Evolutionary conservation across 2,113 vertebrate genomes (phyloP), one percentile per base, ranked within the genome.

Genomic region (Tor tambroides): DNA sequence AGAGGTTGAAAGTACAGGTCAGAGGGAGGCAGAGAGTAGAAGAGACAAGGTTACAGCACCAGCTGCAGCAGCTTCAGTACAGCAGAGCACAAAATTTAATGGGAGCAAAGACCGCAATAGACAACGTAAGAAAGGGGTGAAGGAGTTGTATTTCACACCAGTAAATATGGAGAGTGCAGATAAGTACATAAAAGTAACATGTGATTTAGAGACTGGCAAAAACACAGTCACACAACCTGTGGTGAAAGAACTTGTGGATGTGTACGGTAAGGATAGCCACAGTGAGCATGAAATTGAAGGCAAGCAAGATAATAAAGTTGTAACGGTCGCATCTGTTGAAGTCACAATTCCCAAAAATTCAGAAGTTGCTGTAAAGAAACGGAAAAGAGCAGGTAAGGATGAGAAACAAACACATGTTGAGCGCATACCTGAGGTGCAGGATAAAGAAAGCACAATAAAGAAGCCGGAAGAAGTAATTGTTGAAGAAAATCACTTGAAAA

Each of bases 141-240:
- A 89, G 89, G 94, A 94, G 87, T 91, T 94, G 92, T 91, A 89
- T 88, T 93, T 94, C 38, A 93, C 92, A 78, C 90, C 94, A 8
- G 54, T 82, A 4, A 90, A 92, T 88, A 80, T 90, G 82, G 87
- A 32, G 6, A 91, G 91, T 82, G 38, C 81, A 75, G 54, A 86
- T 89, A 85, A 3, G 10, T 85, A 14, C 76, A 71, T 76, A 87
- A 91, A 91, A 75, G 86, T 82, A 41, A 89, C 21, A 0, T 87
- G 35, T 30, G 86, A 90, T 83, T 84, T 88, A 21, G 86, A 79
- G 56, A 74, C 43, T 15, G 49, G 41, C 1, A 51, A 30, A n/a
- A 41, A 83, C 12, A 1, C 59, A 26, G 28, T 59, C n/a, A 41
- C 5, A 26, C 74, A 77, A 7, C 65, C 43, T 74, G 84, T 54